These are phyloP conservation scores for Coenonympha glycerion DNA, from an alignment of 2,888 invertebrate genomes.

Conservation along the genomic window DNA sequence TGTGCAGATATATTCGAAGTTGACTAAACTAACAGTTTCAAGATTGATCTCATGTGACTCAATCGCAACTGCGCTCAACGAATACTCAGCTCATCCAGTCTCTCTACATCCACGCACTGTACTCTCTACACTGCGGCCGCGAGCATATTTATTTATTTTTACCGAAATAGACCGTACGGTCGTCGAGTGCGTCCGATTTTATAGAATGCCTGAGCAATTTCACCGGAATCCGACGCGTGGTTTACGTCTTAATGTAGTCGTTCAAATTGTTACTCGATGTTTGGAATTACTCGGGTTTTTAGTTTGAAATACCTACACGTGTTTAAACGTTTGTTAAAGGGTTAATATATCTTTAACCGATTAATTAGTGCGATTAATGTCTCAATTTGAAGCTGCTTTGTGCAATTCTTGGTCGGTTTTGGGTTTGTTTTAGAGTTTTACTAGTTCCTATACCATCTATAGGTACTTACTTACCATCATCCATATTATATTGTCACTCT, in stretches of 20 bases:
- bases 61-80: not conserved
- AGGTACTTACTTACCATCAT: too few relatives aligned
- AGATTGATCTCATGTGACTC: not conserved
- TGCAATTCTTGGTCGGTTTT: not conserved
- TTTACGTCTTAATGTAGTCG: slow-evolving; percentile 67
- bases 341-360: not conserved
- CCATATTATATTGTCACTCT: too few relatives aligned
- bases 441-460: not conserved
- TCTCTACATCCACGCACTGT: slow-evolving; percentile 5
- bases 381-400: not conserved
- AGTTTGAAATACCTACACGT: slow-evolving; percentile 10
- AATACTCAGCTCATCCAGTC: not conserved
- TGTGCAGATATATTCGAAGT: too few relatives aligned
- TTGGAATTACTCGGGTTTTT: slow-evolving; percentile 4
- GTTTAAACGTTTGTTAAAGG: slow-evolving; percentile 3
- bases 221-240: slow-evolving; percentile 60
- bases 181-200: slow-evolving; percentile 63
- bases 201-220: slow-evolving; percentile 59
- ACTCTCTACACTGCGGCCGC: slow-evolving; percentile 44
- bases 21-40: too few relatives aligned
- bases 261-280: slow-evolving; percentile 36
- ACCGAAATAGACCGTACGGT: slow-evolving; percentile 71
- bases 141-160: slow-evolving; percentile 73
- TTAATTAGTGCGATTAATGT: not conserved
- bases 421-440: not conserved